Percentiles rank a stretch among this genome's conserved stretches.
Conservation (phyloP, 2,113 vertebrate genomes). For the Hyaena hyaena region DNA sequence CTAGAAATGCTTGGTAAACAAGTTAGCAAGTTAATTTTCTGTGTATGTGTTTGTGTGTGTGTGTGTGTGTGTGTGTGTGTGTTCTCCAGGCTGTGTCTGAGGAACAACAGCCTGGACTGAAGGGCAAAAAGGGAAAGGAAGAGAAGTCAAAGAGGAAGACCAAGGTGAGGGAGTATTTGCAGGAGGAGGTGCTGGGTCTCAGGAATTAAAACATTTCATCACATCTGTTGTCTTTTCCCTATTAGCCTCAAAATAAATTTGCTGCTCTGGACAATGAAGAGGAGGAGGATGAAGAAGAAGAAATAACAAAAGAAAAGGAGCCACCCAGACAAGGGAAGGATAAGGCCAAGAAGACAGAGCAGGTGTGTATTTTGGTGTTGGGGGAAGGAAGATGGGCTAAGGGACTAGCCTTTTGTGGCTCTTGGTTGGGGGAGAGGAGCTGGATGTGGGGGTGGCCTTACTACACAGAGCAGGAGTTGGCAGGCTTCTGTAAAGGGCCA, state of each 20-base stretch:
- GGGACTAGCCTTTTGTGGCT: neutral
- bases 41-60: neutral
- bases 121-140: constrained; percentile 78
- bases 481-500: neutral
- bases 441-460: fast-evolving
- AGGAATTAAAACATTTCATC: neutral
- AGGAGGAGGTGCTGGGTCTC: neutral
- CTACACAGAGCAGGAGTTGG: too few species aligned
- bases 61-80: neutral
- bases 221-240: neutral
- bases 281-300: constrained; percentile 69
- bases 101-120: constrained; percentile 73
- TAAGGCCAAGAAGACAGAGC: constrained; percentile 64
- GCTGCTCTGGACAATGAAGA: constrained; percentile 70
- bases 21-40: neutral
- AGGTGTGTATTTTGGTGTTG: constrained; percentile 28
- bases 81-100: constrained; percentile 71
- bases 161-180: constrained; percentile 64
- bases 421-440: neutral
- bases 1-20: neutral
- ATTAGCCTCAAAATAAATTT: constrained; percentile 70
- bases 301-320: constrained; percentile 64
- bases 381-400: fast-evolving
- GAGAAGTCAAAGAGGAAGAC: constrained; percentile 77
- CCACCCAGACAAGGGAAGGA: constrained; percentile 60